Conservation (phyloP, 2,113 vertebrate species). For the Rutilus rutilus region DNA sequence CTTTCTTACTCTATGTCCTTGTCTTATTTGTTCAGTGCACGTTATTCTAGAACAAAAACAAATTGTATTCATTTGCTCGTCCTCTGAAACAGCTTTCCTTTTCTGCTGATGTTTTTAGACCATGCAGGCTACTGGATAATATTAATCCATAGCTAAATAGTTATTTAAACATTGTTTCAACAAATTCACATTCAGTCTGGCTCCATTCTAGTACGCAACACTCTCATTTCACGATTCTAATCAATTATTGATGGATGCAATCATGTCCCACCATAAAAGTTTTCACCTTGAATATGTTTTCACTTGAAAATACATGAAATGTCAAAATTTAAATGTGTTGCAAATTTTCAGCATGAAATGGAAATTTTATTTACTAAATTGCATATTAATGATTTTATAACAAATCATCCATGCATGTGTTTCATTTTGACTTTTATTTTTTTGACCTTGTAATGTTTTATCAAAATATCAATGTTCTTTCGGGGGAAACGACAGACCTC, state of each 20-base stretch:
- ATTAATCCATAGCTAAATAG: neutral
- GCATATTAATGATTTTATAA: neutral
- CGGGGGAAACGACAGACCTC: neutral
- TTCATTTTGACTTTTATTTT: neutral
- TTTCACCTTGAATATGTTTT: neutral
- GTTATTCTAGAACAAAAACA: neutral
- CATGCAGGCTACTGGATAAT: neutral
- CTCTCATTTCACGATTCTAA: neutral
- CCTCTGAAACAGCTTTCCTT: constrained; percentile 4
- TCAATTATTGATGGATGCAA: neutral
- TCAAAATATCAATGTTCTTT: neutral
- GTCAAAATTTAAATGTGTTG: neutral
- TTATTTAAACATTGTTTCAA: neutral
- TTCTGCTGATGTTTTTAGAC: neutral
- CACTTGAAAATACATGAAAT: neutral
- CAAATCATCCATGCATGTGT: neutral
- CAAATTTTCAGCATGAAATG: neutral
- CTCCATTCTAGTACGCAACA: neutral
- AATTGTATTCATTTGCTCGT: neutral
- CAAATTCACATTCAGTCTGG: neutral
- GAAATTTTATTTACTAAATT: neutral
- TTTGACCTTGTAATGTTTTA: neutral
- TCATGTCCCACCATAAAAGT: neutral
- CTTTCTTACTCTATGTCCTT: neutral
- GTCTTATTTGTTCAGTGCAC: neutral